Conservation (phyloP, 1,140 invertebrate genomes). For the Brachionus asplanchnoidis region DNA sequence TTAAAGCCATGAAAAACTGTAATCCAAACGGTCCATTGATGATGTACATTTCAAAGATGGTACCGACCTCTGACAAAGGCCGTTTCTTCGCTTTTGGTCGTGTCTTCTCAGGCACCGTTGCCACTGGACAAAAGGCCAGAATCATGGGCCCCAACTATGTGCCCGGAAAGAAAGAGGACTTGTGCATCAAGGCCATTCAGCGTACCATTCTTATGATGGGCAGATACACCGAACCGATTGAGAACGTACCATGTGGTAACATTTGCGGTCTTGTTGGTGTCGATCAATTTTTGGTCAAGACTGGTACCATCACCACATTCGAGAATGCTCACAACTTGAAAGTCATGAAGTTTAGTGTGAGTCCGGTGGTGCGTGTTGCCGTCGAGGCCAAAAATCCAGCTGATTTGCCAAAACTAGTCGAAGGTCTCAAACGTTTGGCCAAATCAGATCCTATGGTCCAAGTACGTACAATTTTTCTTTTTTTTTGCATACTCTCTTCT, state of each 20-base stretch:
- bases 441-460: slow-evolving; percentile 99
- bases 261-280: slow-evolving; percentile 99
- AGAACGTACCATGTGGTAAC: slow-evolving; percentile 98
- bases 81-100: slow-evolving; percentile 99
- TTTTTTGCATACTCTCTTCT: too few relatives aligned
- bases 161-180: slow-evolving; percentile 97
- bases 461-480: slow-evolving; percentile 44
- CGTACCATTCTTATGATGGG: slow-evolving; percentile 99
- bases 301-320: slow-evolving; percentile 96
- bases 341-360: slow-evolving; percentile 83
- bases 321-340: slow-evolving; percentile 99
- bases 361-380: slow-evolving; percentile 96
- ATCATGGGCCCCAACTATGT: slow-evolving; percentile 86
- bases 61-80: slow-evolving; percentile 97
- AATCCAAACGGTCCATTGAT: slow-evolving; percentile 93
- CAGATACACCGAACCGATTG: slow-evolving; percentile 96
- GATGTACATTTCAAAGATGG: slow-evolving; percentile 99
- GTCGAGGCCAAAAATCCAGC: slow-evolving; percentile 98
- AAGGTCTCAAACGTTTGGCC: slow-evolving; percentile 91
- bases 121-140: slow-evolving; percentile 79
- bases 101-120: slow-evolving; percentile 92
- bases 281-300: slow-evolving; percentile 98
- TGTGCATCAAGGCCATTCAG: slow-evolving; percentile 97
- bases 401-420: slow-evolving; percentile 95
- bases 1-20: slow-evolving; percentile 69